Conservation (phyloP, 2,888 invertebrate genomes). For the Hyalella azteca region DNA sequence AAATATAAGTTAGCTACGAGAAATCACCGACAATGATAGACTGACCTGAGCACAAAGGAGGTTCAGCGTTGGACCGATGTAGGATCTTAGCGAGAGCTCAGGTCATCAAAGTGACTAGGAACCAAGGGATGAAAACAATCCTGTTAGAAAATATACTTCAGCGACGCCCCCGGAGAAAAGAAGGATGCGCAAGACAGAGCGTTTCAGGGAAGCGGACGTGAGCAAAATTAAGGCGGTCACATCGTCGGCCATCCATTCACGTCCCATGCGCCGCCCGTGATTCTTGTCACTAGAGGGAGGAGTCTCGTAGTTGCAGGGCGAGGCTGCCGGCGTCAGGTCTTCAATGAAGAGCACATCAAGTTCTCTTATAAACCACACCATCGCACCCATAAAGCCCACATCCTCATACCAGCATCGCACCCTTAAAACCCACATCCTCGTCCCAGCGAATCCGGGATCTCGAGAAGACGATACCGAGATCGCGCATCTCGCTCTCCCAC, state of each 20-base stretch:
- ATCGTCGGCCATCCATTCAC: no score
- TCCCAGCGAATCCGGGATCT: constrained; percentile 10
- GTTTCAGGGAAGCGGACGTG: constrained; percentile 21
- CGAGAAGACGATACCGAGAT: background rate
- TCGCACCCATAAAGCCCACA: constrained; percentile 4
- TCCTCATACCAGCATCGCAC: constrained; percentile 9
- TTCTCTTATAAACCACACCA: constrained; percentile 30
- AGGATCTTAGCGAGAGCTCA: background rate
- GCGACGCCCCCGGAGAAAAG: background rate
- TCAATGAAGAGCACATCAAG: constrained; percentile 22
- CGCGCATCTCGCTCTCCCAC: constrained; percentile 7
- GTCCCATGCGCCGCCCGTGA: no score
- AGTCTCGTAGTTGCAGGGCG: constrained; percentile 10
- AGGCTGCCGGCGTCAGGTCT: constrained; percentile 1
- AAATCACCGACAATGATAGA: background rate
- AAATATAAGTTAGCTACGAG: background rate
- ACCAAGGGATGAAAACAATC: background rate
- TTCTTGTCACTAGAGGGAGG: no score
- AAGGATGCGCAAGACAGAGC: background rate
- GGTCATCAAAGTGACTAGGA: background rate
- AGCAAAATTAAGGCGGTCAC: no score
- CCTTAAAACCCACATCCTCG: background rate
- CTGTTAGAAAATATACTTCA: background rate
- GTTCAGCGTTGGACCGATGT: background rate
- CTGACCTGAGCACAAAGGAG: background rate